Percentiles rank a stretch among this genome's conserved stretches.
These are phyloP conservation scores for Lasioglossum morio DNA, from an alignment of 2,888 invertebrate species.

Conservation along the genomic window DNA sequence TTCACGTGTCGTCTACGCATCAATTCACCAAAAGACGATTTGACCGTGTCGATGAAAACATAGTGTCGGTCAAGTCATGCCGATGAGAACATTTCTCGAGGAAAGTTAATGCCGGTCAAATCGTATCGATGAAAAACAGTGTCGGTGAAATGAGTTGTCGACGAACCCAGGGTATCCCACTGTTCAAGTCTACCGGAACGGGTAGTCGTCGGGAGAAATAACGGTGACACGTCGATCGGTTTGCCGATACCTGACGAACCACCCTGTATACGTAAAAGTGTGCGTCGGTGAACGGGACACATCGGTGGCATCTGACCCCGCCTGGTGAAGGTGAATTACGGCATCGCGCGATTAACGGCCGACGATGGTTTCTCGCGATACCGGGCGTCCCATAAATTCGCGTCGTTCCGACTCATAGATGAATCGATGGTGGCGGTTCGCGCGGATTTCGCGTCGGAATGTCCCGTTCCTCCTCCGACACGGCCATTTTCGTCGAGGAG, in stretches of 20 bases:
- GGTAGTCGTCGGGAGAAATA: not conserved
- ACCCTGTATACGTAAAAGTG: not conserved
- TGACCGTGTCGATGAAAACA: too few relatives aligned
- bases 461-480: not conserved
- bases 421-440: constrained; percentile 45
- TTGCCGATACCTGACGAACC: not conserved
- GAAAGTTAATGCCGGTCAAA: too few relatives aligned
- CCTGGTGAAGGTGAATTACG: constrained; percentile 60
- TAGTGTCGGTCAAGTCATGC: too few relatives aligned
- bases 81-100: too few relatives aligned
- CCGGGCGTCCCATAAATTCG: constrained; percentile 41
- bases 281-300: constrained; percentile 9
- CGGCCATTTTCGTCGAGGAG: constrained; percentile 2
- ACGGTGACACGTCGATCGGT: not conserved
- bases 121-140: too few relatives aligned
- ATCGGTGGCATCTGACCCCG: constrained; percentile 46
- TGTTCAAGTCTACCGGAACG: not conserved
- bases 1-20: too few relatives aligned
- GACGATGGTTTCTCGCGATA: constrained; percentile 53
- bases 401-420: constrained; percentile 8
- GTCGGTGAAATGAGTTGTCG: too few relatives aligned
- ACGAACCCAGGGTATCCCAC: too few relatives aligned
- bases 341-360: constrained; percentile 60
- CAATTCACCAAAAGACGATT: too few relatives aligned
- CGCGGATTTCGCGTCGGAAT: constrained; percentile 3